Conservation (phyloP, 2,113 vertebrate species). For the Peucedramus taeniatus region DNA sequence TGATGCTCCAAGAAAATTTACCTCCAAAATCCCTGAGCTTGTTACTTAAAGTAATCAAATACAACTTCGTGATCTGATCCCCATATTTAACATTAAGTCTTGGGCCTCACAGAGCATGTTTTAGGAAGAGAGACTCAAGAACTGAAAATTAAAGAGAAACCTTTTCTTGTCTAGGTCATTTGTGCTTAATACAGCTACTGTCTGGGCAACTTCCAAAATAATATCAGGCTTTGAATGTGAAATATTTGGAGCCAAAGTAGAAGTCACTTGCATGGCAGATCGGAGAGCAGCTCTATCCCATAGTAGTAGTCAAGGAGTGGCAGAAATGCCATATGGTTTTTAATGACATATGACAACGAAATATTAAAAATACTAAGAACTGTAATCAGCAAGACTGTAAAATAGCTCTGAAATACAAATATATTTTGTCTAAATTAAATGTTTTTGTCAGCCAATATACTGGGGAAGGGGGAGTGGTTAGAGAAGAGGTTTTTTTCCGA, state of each 20-base stretch:
- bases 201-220: background rate
- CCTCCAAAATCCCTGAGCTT: background rate
- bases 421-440: background rate
- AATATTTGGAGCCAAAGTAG: background rate
- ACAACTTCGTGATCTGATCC: background rate
- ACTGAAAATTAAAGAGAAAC: background rate
- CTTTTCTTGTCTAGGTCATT: background rate
- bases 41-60: background rate
- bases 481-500: background rate
- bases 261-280: background rate
- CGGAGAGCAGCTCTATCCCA: background rate
- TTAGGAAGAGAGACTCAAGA: background rate
- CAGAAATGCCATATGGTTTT: background rate
- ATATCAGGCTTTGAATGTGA: background rate
- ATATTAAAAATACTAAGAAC: background rate
- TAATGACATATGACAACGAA: background rate
- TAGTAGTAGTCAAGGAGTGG: background rate
- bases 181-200: background rate
- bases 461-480: background rate
- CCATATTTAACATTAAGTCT: background rate
- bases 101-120: background rate
- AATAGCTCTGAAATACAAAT: background rate
- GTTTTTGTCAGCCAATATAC: background rate
- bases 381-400: background rate
- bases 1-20: background rate